A percentile compares a stretch with the other conserved stretches of the same genome.
Evolutionary conservation across 2,113 vertebrate genomes (phyloP).

Genomic region (Peucedramus taeniatus): DNA sequence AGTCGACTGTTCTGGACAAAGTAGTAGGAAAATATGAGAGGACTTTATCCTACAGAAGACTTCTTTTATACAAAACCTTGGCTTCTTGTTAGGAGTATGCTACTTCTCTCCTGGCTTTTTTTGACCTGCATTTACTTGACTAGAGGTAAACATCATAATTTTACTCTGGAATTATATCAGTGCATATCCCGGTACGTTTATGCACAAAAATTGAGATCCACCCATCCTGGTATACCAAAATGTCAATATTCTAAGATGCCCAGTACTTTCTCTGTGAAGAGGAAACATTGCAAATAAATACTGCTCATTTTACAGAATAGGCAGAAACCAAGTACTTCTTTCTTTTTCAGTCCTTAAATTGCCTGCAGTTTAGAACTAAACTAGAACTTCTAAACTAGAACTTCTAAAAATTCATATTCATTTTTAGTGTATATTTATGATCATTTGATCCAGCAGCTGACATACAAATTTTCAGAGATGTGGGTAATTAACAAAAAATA

Average conservation of each 20-base stretch:
- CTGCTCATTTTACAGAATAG: background rate
- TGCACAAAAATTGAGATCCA: background rate
- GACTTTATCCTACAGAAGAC: background rate
- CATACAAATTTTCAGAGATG: background rate
- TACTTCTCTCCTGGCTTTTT: background rate
- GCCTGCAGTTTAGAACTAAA: too few species aligned
- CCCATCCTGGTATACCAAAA: background rate
- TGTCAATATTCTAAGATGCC: background rate
- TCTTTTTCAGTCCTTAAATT: background rate
- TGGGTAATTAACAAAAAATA: background rate
- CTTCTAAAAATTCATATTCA: background rate
- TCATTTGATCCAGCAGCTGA: background rate
- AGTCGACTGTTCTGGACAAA: background rate
- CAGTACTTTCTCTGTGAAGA: background rate
- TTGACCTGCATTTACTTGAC: background rate
- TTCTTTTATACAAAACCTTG: background rate
- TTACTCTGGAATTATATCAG: background rate
- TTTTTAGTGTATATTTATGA: background rate
- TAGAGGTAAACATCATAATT: fast-evolving
- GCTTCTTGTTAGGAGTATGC: background rate
- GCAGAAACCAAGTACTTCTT: background rate
- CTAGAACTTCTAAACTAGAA: too few species aligned
- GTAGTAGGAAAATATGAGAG: background rate
- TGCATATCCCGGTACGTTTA: background rate
- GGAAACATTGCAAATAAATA: background rate